Evolutionary conservation across 1,140 invertebrate species (phyloP).

Genomic region (Centruroides sculpturatus): DNA sequence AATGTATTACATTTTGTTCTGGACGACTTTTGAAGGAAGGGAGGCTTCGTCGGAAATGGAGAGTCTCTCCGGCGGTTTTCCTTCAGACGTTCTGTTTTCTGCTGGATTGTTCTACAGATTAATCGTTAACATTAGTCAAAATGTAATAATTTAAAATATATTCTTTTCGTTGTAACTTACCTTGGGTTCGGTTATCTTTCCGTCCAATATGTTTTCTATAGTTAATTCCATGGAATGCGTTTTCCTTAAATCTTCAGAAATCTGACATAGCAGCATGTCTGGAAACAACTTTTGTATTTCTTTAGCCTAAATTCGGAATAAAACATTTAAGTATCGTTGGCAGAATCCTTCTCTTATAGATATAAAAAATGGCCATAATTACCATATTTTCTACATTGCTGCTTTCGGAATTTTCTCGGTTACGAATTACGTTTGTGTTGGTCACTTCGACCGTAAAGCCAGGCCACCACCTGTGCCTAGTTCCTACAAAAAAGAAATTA

Average conservation of each 20-base stretch:
- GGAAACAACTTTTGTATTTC: conserved; percentile 68
- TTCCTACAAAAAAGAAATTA: conserved; percentile 32
- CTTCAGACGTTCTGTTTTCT: too few species aligned
- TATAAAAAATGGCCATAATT: background rate
- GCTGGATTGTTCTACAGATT: too few species aligned
- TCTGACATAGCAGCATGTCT: conserved; percentile 45
- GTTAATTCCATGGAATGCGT: conserved; percentile 63
- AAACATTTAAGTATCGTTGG: background rate
- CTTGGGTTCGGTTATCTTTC: conserved; percentile 40
- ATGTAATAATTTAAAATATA: too few species aligned
- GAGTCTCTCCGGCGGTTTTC: too few species aligned
- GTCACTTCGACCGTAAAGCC: conserved; percentile 71
- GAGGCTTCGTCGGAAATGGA: too few species aligned
- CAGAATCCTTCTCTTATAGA: too few species aligned
- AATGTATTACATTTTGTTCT: too few species aligned
- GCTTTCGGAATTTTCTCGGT: background rate
- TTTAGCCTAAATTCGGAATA: conserved; percentile 23
- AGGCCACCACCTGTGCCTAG: conserved; percentile 72
- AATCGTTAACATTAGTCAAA: too few species aligned
- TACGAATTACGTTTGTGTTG: background rate
- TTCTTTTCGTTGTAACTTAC: too few species aligned
- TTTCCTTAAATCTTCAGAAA: conserved; percentile 52
- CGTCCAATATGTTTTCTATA: conserved; percentile 71
- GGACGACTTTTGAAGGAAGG: too few species aligned
- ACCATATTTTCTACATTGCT: background rate